phyloP scores from a whole-genome alignment of 1,140 invertebrate genomes.

The Copidosoma floridanum region DNA sequence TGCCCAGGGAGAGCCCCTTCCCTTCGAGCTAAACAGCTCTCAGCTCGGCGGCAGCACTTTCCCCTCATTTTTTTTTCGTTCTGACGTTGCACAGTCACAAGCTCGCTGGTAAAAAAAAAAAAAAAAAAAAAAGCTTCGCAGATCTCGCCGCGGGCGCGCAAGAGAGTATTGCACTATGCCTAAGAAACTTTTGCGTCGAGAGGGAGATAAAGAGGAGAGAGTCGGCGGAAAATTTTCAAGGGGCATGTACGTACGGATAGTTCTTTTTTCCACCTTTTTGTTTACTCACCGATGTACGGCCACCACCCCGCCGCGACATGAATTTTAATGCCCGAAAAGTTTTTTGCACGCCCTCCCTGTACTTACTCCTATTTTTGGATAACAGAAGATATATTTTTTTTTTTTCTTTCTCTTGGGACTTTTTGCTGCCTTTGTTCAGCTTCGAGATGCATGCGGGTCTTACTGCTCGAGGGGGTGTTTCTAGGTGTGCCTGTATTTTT shows the following conservation, averaged over 20 bases:
- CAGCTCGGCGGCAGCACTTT: too few relatives aligned
- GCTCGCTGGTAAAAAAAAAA: too few relatives aligned
- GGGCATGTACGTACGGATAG: not conserved
- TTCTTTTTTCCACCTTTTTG: too few relatives aligned
- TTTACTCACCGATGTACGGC: not conserved
- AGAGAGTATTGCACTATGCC: too few relatives aligned
- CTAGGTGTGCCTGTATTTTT: too few relatives aligned
- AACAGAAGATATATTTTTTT: not conserved
- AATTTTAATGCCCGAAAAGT: slow-evolving; percentile 21
- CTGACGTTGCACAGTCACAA: too few relatives aligned
- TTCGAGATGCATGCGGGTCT: too few relatives aligned
- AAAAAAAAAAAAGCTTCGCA: not conserved
- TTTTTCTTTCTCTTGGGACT: not conserved
- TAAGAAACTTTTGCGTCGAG: not conserved
- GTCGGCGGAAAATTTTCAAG: not conserved
- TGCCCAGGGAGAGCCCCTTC: too few relatives aligned
- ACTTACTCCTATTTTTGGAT: not conserved
- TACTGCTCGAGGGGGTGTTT: too few relatives aligned
- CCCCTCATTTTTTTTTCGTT: too few relatives aligned
- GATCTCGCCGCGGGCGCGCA: not conserved
- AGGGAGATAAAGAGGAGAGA: not conserved
- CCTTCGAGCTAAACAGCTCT: too few relatives aligned
- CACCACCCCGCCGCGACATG: slow-evolving; percentile 11
- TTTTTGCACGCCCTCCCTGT: not conserved
- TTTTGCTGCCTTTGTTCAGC: too few relatives aligned